These are phyloP conservation scores for Scaptomyza pallida DNA, from an alignment of 1,140 invertebrate species.

Conservation along the genomic window DNA sequence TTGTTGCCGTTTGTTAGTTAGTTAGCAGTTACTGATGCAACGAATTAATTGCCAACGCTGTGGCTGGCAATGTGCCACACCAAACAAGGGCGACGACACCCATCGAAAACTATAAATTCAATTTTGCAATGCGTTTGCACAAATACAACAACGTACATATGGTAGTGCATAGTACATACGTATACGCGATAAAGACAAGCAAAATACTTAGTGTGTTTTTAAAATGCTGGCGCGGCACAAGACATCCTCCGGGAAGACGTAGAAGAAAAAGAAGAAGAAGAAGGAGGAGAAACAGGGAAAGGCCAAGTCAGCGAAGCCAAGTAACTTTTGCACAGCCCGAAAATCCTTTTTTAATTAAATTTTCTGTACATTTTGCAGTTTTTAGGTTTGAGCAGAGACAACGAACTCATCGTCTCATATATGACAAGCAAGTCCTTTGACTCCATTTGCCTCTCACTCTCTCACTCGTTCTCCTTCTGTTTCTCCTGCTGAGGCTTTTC, in stretches of 20 bases:
- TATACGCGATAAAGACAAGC: slow-evolving; percentile 32
- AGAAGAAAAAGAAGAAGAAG: neutral
- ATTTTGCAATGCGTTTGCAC: slow-evolving; percentile 70
- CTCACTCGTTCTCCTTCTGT: neutral
- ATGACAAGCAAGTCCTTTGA: slow-evolving; percentile 65
- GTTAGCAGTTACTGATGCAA: slow-evolving; percentile 56
- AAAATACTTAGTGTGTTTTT: slow-evolving; percentile 58
- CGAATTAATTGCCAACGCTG: slow-evolving; percentile 78
- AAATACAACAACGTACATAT: too few species aligned
- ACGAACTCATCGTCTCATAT: slow-evolving; percentile 53
- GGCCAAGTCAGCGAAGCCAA: slow-evolving; percentile 74
- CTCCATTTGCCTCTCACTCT: neutral
- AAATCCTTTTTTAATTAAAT: slow-evolving; percentile 82
- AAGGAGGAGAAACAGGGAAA: neutral
- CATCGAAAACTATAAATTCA: slow-evolving; percentile 74
- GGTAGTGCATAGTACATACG: neutral
- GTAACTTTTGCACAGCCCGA: slow-evolving; percentile 71
- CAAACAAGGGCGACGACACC: neutral
- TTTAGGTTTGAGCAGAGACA: slow-evolving; percentile 68
- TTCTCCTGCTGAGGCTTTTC: slow-evolving; percentile 29
- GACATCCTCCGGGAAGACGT: slow-evolving; percentile 9
- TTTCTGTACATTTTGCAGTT: slow-evolving; percentile 81
- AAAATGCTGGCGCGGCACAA: slow-evolving; percentile 39
- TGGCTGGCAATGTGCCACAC: slow-evolving; percentile 69
- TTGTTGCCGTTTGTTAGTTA: slow-evolving; percentile 45